Evolutionary conservation across 2,888 invertebrate species (phyloP), one percentile per base, ranked within the genome.

Genomic region (Xanthorhoe designata): DNA sequence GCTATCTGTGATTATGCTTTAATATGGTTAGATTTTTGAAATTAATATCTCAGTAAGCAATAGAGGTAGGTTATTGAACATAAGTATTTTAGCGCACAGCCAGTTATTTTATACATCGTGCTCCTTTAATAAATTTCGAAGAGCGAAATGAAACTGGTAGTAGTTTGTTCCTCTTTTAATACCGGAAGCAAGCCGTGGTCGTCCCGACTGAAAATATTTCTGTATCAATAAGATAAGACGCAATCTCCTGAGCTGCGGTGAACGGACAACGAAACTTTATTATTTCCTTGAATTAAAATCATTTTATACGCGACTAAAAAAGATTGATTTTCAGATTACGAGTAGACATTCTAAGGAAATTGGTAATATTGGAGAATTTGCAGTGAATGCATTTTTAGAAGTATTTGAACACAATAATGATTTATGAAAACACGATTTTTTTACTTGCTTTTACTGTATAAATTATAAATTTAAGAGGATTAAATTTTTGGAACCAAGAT

Each of bases 211-310:
- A 83, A 84, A 83, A 85, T 85, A 83, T 86, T 85, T 83, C 78
- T 83, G 78, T 83, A 83, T 82, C 85, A 83, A 86, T 82, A 82
- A 85, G 84, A 85, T 84, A 88, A 85, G 82, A 78, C 79, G 81
- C 84, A 84, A 87, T 87, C 83, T 85, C 81, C 82, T 82, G 73
- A 29, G 42, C 45, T 55, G 32, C 29, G 49, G 70, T 49, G 29
- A 35, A 5, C 32, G 17, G 35, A 35, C 53, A 9, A 17, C 15
- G 53, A 53, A 15, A 29, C 9, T 8, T 9, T 38, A 35, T 53
- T 35, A 53, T 35, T 53, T 17, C 10, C 17, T 7, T 17, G 13
- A 51, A 13, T 51, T 24, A 19, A 51, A 24, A 47, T 42, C 10
- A 5, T 13, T 17, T 47, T 47, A 17, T 47, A 47, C 15, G 47